Evolutionary conservation across 2,113 vertebrate genomes (phyloP).

Genomic region (Leptobrachium ailaonicum): DNA sequence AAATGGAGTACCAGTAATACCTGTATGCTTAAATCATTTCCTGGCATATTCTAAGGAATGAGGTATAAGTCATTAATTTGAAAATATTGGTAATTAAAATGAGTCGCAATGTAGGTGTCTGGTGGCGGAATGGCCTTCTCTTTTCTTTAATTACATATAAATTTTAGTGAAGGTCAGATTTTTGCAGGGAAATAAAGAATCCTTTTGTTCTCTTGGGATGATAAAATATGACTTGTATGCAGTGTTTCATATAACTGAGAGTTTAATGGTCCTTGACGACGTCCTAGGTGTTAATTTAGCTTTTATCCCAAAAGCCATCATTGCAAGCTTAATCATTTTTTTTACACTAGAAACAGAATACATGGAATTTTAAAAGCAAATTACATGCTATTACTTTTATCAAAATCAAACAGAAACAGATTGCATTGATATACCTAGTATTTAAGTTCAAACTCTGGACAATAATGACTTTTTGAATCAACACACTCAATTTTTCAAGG

Average conservation of each 20-base stretch:
- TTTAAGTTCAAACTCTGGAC: too few species aligned
- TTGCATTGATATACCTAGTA: too few species aligned
- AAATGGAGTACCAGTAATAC: slow-evolving; percentile 61
- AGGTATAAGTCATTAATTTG: slow-evolving; percentile 72
- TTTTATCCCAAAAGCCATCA: slow-evolving; percentile 75
- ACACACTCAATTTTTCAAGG: too few species aligned
- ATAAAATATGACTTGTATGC: slow-evolving; percentile 80
- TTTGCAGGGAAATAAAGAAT: slow-evolving; percentile 67
- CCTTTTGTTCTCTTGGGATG: slow-evolving; percentile 64
- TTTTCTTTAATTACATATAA: slow-evolving; percentile 74
- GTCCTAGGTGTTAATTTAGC: slow-evolving; percentile 81
- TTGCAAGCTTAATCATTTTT: slow-evolving; percentile 75
- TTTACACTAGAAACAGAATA: slow-evolving; percentile 57
- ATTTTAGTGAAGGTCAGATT: slow-evolving; percentile 77
- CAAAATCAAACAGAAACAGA: too few species aligned
- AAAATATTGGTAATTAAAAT: slow-evolving; percentile 78
- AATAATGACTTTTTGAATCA: too few species aligned
- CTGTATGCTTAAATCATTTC: slow-evolving; percentile 69
- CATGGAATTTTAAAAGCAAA: slow-evolving; percentile 65
- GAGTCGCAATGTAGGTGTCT: slow-evolving; percentile 70
- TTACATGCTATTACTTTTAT: not conserved
- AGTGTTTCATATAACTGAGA: slow-evolving; percentile 75
- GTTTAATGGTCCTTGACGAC: slow-evolving; percentile 83
- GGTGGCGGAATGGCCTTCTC: slow-evolving; percentile 66
- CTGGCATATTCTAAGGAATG: slow-evolving; percentile 65